Conservation (phyloP, 2,888 invertebrate genomes). For the Heteromurus nitidus region DNA sequence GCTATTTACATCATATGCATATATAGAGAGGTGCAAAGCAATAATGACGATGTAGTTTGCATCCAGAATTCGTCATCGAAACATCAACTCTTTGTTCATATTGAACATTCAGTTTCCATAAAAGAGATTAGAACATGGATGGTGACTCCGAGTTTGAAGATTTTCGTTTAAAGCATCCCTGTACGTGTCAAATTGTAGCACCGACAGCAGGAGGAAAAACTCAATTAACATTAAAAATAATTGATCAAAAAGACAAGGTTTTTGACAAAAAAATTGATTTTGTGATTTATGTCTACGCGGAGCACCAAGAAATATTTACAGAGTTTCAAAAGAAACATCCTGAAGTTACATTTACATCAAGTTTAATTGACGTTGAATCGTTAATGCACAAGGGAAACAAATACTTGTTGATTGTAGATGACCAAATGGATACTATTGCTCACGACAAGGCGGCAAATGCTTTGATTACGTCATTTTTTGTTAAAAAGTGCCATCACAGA, state of each 20-base stretch:
- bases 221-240: too few species aligned
- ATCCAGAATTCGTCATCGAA: too few species aligned
- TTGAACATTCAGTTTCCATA: too few species aligned
- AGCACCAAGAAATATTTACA: background rate
- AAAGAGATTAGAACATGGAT: too few species aligned
- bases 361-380: background rate
- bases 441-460: background rate
- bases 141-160: too few species aligned
- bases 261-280: background rate
- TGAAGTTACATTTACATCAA: background rate
- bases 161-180: too few species aligned
- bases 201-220: too few species aligned
- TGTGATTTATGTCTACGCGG: constrained; percentile 11
- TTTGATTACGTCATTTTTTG: background rate
- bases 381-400: background rate
- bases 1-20: too few species aligned
- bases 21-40: too few species aligned
- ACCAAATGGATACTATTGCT: background rate
- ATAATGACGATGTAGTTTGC: too few species aligned
- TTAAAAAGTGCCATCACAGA: background rate
- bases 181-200: too few species aligned
- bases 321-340: background rate
- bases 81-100: too few species aligned
- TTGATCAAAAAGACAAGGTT: background rate
- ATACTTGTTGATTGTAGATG: background rate